phyloP scores from a whole-genome alignment of 92 coral and sea anemone species.

The Scolanthus callimorphus region DNA sequence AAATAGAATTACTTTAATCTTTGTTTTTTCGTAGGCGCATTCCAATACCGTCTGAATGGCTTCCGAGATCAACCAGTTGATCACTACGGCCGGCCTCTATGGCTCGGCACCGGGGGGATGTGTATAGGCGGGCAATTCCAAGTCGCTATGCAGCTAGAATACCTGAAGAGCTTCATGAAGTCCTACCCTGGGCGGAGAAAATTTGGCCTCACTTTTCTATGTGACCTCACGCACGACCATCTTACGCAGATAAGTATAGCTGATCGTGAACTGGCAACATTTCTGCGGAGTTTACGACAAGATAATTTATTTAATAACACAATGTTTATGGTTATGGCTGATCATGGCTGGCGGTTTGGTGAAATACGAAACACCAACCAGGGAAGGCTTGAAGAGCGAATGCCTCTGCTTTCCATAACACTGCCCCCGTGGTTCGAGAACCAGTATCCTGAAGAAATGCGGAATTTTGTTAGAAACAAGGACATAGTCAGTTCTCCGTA shows the following conservation, averaged over 20 bases:
- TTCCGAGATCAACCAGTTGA: constrained; percentile 66
- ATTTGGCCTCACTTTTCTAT: constrained; percentile 51
- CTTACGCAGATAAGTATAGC: constrained; percentile 44
- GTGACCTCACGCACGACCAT: constrained; percentile 55
- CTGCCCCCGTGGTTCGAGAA: constrained; percentile 51
- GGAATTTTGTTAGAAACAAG: constrained; percentile 32
- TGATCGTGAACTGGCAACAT: constrained; percentile 33
- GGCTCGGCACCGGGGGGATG: constrained; percentile 18
- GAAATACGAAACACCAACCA: constrained; percentile 58
- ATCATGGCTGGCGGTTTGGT: constrained; percentile 74
- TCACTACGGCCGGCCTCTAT: constrained; percentile 60
- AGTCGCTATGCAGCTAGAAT: constrained; percentile 42
- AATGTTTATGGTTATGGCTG: constrained; percentile 66
- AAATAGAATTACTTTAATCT: no score
- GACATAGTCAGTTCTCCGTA: constrained; percentile 58
- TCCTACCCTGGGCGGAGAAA: constrained; percentile 55
- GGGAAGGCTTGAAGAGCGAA: constrained; percentile 69
- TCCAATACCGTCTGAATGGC: constrained; percentile 44
- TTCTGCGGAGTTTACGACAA: constrained; percentile 35
- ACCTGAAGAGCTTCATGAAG: constrained; percentile 71
- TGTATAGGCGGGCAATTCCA: constrained; percentile 56
- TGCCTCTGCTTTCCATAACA: constrained; percentile 74
- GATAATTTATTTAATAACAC: constrained; percentile 62
- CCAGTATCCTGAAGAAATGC: constrained; percentile 24
- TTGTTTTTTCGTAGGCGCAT: constrained; percentile 33